Evolutionary conservation across 2,888 invertebrate genomes (phyloP), one percentile per base, ranked within the genome.

Genomic region (Capitulum mitella): DNA sequence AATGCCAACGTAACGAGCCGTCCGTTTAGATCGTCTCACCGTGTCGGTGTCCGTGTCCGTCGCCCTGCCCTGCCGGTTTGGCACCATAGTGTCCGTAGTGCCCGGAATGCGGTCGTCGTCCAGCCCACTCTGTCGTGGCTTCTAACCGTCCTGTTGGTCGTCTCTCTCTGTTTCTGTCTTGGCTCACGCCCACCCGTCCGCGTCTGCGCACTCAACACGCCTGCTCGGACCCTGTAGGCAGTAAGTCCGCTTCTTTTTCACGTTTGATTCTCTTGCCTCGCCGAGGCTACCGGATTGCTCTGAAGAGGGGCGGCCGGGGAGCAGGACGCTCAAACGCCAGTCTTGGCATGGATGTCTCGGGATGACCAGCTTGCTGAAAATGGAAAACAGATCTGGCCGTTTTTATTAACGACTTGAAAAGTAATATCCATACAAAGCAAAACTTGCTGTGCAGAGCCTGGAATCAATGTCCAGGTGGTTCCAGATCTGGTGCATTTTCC

Each of bases 131-230:
- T 46, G n/a, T 51, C 12, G 22, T 40, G 37, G 70, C 70, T 70
- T 22, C 70, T 40, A 70, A 70, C 70, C 10, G 22, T 64, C 19
- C 8, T 61, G 29, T 78, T 54, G 32, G 46, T 79, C 40, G 6
- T n/a, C 1, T 78, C 34, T 40, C 34, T 79, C 77, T 46, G 8
- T 77, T 19, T 58, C 58, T 51, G 37, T 77, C 29, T 10, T 58
- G 37, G 8, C 29, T 37, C 14, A 6, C 40, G n/a, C 22, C 14
- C 26, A 1, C 40, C 22, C 3, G 3, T 32, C 26, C 34, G 16
- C 34, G 16, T 40, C 43, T 40, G 16, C 76, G 46, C 43, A 43
- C 70, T n/a, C 70, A 19, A 6, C 74, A 43, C 43, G n/a, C 64
- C 64, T 34, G 64, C 12, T 14, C 26, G 22, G 37, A 40, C 37